phyloP scores from a whole-genome alignment of 2,797 vertebrate species.

The Merluccius polli region DNA sequence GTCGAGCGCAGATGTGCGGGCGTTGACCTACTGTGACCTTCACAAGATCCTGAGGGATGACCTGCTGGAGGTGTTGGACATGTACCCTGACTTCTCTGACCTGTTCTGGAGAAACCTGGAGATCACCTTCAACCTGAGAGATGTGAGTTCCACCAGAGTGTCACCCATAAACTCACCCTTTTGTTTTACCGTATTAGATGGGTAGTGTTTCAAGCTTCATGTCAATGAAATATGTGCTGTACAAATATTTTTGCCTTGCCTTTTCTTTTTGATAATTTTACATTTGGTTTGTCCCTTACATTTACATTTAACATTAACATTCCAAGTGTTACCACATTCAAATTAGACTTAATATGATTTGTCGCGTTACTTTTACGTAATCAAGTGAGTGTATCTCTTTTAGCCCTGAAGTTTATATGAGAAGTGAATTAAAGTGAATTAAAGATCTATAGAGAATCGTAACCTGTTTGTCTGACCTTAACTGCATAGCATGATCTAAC shows the following conservation, averaged over 20 bases:
- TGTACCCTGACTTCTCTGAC: slow-evolving; percentile 93
- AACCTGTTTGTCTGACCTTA: background rate
- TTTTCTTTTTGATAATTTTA: background rate
- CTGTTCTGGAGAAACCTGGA: slow-evolving; percentile 95
- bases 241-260: no score
- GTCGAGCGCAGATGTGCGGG: slow-evolving; percentile 89
- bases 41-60: slow-evolving; percentile 95
- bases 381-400: no score
- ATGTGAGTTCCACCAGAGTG: slow-evolving; percentile 79
- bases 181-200: background rate
- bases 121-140: slow-evolving; percentile 95
- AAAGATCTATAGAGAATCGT: background rate
- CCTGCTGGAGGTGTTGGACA: slow-evolving; percentile 93
- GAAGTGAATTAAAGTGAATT: background rate
- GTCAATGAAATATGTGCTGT: no score
- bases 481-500: background rate
- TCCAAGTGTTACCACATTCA: background rate
- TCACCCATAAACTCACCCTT: background rate
- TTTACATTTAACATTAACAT: background rate
- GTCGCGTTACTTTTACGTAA: no score
- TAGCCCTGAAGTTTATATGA: background rate
- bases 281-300: background rate
- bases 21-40: slow-evolving; percentile 95
- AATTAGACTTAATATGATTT: background rate
- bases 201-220: no score